phyloP scores from a whole-genome alignment of 2,888 invertebrate species.

The Cremastinae sp. region DNA sequence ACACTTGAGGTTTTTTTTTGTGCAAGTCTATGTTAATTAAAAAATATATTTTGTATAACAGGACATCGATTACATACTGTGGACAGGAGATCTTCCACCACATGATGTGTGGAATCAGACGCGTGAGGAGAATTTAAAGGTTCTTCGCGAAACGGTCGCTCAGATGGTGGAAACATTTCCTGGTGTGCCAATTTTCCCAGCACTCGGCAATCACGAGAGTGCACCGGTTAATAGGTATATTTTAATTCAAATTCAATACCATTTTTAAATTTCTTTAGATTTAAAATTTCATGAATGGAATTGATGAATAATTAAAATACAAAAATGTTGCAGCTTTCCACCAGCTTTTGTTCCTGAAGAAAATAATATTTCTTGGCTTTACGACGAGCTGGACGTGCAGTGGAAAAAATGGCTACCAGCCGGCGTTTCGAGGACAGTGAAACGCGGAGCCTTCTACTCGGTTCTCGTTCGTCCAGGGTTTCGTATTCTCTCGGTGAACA shows the following conservation, averaged over 20 bases:
- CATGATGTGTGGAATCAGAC: conserved; percentile 98
- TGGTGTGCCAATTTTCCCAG: conserved; percentile 95
- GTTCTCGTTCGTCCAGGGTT: conserved; percentile 94
- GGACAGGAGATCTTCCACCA: conserved; percentile 98
- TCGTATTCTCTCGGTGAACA: conserved; percentile 95
- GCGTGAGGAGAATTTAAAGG: conserved; percentile 91
- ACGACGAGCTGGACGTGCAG: conserved; percentile 92
- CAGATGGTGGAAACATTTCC: conserved; percentile 94
- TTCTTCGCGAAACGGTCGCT: conserved; percentile 91
- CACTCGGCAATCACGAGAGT: conserved; percentile 97
- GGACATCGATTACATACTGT: conserved; percentile 96
- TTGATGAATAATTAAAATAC: conserved; percentile 71
- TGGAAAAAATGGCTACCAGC: conserved; percentile 96
- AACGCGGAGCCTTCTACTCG: conserved; percentile 95
- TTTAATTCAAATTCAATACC: neutral
- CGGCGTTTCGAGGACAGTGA: conserved; percentile 91
- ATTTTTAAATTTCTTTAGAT: too few relatives aligned
- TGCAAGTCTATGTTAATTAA: neutral
- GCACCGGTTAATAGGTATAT: conserved; percentile 94
- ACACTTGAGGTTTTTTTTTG: too few relatives aligned
- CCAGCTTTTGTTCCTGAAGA: conserved; percentile 92
- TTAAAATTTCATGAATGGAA: too few relatives aligned
- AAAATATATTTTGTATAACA: conserved; percentile 72
- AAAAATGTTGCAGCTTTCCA: conserved; percentile 85
- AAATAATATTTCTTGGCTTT: conserved; percentile 94